Base-by-base conservation (phyloP, 2,113 vertebrate species). In the Ceyx margarethae region DNA sequence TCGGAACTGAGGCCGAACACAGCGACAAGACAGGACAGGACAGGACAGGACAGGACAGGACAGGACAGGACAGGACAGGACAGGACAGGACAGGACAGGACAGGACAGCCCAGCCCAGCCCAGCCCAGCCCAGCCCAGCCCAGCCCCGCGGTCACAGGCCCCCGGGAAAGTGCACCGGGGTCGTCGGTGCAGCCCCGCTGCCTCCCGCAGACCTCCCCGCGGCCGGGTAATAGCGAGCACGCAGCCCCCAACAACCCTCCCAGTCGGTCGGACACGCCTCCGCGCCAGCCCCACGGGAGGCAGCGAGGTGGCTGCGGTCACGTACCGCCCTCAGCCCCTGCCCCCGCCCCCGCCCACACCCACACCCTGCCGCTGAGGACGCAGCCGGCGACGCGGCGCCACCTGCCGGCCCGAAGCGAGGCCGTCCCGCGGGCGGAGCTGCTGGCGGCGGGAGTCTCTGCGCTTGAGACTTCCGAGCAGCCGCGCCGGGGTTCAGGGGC, bases 401-500 rank as follows among this genome's bases (percentile, higher is more conserved):
- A 73, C 51, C 80, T 90, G 51, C 80, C 64, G 87, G 56, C 22
- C 23, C 23, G 46, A 46, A 46, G 20, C 46, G 29, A n/a, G 18
- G 31, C 18, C 19, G 54, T 46, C 54, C 18, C 31, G 54, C 31
- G 29, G 54, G 31, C 17, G 54, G 60, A 7, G 37, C 25, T 5
- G 25, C 25, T 28, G 58, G 12, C 11, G 56, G 56, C 12, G 26
- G 31, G 13, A 19, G 18, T 18, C 5, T 35, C 10, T 25, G 14
- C 14, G 31, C 10, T 19, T 29, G 53, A n/a, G 4, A 56, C 43
- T 20, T 46, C 46, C 46, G 46, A 46, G 20, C n/a, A 9, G 2
- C 15, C 10, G 17, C 13, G 3, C 37, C 1, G 7, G 2, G 21
- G 7, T 3, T 48, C 15, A 2, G 23, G 6, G n/a, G 10, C 5